Conservation (phyloP, 2,888 invertebrate species). For the Troilus luridus region DNA sequence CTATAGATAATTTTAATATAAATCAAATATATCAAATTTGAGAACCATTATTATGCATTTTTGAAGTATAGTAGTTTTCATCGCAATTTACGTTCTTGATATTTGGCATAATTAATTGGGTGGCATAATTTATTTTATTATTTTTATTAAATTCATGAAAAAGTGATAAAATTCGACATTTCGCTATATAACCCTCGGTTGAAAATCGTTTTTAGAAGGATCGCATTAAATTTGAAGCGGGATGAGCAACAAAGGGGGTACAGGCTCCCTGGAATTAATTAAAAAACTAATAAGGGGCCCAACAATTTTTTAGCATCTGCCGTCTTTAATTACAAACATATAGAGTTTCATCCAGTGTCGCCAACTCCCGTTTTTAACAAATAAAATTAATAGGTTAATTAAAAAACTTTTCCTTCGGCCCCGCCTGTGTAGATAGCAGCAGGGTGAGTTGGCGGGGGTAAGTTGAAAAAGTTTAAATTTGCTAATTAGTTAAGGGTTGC, state of each 20-base stretch:
- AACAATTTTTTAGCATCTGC: conserved; percentile 56
- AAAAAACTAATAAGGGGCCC: conserved; percentile 62
- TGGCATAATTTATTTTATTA: too few species aligned
- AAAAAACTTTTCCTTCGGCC: conserved; percentile 60
- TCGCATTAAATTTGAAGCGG: conserved; percentile 33
- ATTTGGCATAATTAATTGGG: too few species aligned
- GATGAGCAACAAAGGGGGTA: conserved; percentile 26
- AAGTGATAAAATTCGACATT: neutral
- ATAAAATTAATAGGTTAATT: conserved; percentile 63
- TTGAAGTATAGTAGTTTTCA: too few species aligned
- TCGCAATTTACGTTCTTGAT: too few species aligned
- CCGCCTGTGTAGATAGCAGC: conserved; percentile 46
- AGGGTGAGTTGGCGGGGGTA: conserved; percentile 42
- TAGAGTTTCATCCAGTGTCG: conserved; percentile 63
- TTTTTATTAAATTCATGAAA: neutral
- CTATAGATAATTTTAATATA: too few species aligned
- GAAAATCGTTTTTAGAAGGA: conserved; percentile 38
- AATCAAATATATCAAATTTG: too few species aligned
- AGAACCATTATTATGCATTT: too few species aligned
- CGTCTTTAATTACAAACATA: conserved; percentile 63
- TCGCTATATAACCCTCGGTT: neutral
- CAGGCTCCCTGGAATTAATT: conserved; percentile 59
- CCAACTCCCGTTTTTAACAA: conserved; percentile 58
- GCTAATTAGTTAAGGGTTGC: conserved; percentile 56
- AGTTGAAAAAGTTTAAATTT: conserved; percentile 59